These are phyloP conservation scores for Eudemis profundana DNA, from an alignment of 2,888 invertebrate genomes.

Conservation along the genomic window DNA sequence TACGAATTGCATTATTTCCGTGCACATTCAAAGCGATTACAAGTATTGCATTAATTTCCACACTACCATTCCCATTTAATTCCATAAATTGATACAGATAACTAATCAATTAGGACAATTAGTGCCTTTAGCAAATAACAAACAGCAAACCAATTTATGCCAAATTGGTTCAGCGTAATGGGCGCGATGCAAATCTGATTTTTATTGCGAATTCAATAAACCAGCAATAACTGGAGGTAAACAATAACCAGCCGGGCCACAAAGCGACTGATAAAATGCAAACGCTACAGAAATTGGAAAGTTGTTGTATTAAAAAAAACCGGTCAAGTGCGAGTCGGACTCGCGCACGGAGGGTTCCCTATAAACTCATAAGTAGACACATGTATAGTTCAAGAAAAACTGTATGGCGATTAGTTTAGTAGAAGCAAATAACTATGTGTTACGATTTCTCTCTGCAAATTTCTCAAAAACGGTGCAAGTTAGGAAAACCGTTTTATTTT, in stretches of 20 bases:
- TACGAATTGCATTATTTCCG: too few species aligned
- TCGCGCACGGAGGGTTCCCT: too few species aligned
- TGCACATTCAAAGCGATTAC: background rate
- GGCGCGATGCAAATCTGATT: conserved; percentile 12
- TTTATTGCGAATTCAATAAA: conserved; percentile 21
- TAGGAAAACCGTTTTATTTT: too few species aligned
- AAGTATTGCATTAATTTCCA: background rate
- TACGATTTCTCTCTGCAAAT: too few species aligned
- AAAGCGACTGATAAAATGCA: background rate
- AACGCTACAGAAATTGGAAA: background rate
- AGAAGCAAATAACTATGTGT: too few species aligned
- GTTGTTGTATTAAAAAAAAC: conserved; percentile 5
- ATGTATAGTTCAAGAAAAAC: too few species aligned
- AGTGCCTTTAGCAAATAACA: background rate
- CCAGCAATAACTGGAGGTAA: conserved; percentile 2
- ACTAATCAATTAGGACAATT: conserved; percentile 16
- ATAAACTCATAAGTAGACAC: too few species aligned
- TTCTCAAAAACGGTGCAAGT: too few species aligned
- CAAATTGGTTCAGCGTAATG: conserved; percentile 19
- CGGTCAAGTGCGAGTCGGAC: too few species aligned
- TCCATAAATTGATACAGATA: background rate
- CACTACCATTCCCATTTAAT: background rate
- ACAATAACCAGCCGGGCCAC: conserved; percentile 2
- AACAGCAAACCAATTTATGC: conserved; percentile 9
- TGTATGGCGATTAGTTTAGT: too few species aligned